Percentiles rank a stretch among this genome's conserved stretches.
These are phyloP conservation scores for Drymonia ruficornis DNA, from an alignment of 2,888 invertebrate genomes.

Conservation along the genomic window DNA sequence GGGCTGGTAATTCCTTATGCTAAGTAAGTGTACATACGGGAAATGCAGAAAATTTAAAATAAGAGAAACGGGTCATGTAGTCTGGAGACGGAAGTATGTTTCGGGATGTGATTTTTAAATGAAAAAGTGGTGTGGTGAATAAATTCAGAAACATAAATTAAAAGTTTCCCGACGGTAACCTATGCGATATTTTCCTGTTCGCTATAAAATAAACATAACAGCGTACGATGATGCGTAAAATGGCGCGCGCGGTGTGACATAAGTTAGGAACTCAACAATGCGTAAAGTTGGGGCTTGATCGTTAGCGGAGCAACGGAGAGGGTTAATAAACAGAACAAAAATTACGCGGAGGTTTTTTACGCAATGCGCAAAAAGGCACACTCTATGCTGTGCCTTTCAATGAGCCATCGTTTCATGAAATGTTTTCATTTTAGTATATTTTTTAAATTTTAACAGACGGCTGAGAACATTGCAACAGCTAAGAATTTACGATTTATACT, in stretches of 20 bases:
- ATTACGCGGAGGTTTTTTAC: neutral
- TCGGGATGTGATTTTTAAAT: neutral
- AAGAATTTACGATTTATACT: too few species aligned
- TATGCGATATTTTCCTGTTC: constrained; percentile 20
- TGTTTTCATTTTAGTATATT: too few species aligned
- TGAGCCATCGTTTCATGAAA: neutral
- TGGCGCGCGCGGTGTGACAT: constrained; percentile 21
- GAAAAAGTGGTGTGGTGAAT: neutral
- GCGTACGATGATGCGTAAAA: constrained; percentile 41
- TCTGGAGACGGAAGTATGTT: neutral
- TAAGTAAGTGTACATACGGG: constrained; percentile 21
- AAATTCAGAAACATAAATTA: neutral
- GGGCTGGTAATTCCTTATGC: constrained; percentile 48
- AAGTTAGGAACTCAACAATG: constrained; percentile 36
- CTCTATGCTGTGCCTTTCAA: neutral
- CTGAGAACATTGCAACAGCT: too few species aligned
- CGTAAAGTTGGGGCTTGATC: constrained; percentile 40
- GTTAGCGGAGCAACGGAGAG: constrained; percentile 25
- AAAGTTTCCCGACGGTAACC: neutral
- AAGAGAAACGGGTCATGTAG: neutral
- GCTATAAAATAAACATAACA: constrained; percentile 43
- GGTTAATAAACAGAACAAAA: constrained; percentile 18
- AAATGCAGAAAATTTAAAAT: constrained; percentile 5
- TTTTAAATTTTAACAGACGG: too few species aligned
- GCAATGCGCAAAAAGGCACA: neutral